Evolutionary conservation across 2,113 vertebrate genomes (phyloP).

Genomic region (Candoia aspera): DNA sequence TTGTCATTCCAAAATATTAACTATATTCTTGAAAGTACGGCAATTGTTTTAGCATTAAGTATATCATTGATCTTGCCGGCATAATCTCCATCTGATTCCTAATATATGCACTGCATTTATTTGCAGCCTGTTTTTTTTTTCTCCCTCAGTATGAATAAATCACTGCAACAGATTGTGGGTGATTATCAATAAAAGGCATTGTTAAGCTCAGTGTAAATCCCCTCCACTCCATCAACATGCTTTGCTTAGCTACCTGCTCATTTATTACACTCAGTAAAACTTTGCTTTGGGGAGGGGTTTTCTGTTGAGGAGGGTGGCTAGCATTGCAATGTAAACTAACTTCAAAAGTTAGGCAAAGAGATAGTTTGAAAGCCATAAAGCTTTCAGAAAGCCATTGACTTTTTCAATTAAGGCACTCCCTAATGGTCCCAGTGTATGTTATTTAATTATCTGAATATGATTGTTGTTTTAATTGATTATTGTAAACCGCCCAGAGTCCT

Average conservation of each 20-base stretch:
- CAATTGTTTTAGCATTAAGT: conserved; percentile 55
- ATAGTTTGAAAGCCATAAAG: background rate
- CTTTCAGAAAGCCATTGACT: background rate
- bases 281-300: conserved; percentile 37
- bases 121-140: conserved; percentile 60
- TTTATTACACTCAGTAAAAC: conserved; percentile 60
- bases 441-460: background rate
- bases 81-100: conserved; percentile 67
- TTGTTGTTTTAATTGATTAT: too few species aligned
- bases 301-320: background rate
- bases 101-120: conserved; percentile 58
- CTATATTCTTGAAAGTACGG: conserved; percentile 50
- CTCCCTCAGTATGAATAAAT: conserved; percentile 71
- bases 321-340: conserved; percentile 42
- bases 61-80: conserved; percentile 59
- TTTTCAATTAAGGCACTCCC: background rate
- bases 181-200: conserved; percentile 71
- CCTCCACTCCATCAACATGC: conserved; percentile 54
- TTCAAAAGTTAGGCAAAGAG: conserved; percentile 44
- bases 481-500: too few species aligned
- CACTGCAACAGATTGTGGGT: conserved; percentile 73
- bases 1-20: conserved; percentile 21
- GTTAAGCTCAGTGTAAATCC: conserved; percentile 64
- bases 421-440: background rate
- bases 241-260: conserved; percentile 65